Evolutionary conservation across 2,888 invertebrate species (phyloP), one percentile per base, ranked within the genome.

Genomic region (Drosophila affinis): DNA sequence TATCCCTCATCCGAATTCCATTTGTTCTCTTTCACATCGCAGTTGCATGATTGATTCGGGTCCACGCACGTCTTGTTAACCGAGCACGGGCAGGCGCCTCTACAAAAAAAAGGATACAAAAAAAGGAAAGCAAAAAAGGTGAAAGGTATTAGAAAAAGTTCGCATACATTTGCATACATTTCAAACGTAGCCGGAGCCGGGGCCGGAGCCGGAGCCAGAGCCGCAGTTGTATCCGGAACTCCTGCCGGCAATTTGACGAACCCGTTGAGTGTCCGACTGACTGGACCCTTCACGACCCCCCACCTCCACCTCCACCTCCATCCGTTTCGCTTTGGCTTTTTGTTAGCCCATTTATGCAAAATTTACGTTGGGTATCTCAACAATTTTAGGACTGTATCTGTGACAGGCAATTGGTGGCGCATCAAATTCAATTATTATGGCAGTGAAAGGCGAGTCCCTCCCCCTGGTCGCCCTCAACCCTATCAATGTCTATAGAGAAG

Each of bases 1-100:
- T 95, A 96, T 4, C 98, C 98, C 92, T 97, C 97, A 90, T 98
- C 98, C 1, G 96, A 95, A 77, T 96, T 94, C 97, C 97, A 98
- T 91, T 97, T 96, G 79, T 95, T 96, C 89, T 96, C 96, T 57
- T 95, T 95, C 17, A 96, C 95, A 91, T 98, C 98, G 90, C 98
- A 98, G 92, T 98, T 98, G 93, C 98, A 98, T 81, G 96, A 96
- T 88, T 96, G 95, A 54, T 95, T 94, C 45, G 96, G 94, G 90
- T 96, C 96, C 55, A 96, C 95, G 92, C 98, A 98, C 60, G 96
- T 96, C 81, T 95, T 95, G 88, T 96, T 96, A 76, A 96, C 95
- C 87, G 95, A 95, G 89, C 95, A 95, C 44, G 95, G 95, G 91
- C 95, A 95, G 84, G 95, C 95, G 70, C 95, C 95, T 93, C 95